Evolutionary conservation across 2,113 vertebrate species (phyloP).

Genomic region (Nothobranchius furzeri): DNA sequence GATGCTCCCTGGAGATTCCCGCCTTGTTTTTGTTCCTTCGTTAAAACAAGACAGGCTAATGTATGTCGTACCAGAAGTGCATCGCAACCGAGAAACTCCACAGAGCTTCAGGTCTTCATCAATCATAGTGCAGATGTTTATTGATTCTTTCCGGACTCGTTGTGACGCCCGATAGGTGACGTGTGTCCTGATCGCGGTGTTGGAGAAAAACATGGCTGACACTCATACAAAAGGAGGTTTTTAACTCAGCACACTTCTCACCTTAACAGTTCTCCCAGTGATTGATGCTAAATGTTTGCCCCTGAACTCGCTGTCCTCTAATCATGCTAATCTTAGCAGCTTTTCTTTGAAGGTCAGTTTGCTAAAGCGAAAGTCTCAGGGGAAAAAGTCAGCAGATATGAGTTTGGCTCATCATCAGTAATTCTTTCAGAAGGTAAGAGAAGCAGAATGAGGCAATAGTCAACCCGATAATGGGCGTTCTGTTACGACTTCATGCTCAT

Average conservation of each 20-base stretch:
- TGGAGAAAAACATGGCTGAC: constrained; percentile 2
- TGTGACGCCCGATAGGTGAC: constrained; percentile 31
- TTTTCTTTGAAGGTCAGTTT: constrained; percentile 47
- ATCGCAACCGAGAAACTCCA: constrained; percentile 28
- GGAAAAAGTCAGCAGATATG: constrained; percentile 11
- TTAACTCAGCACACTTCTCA: background rate
- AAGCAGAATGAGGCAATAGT: constrained; percentile 25
- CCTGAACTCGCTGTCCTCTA: constrained; percentile 15
- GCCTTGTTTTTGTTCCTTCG: constrained; percentile 44
- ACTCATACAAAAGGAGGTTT: background rate
- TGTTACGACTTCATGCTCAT: constrained; percentile 12
- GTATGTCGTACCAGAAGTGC: constrained; percentile 48
- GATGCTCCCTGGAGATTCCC: constrained; percentile 39
- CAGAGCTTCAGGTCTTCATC: constrained; percentile 52
- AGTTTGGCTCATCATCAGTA: constrained; percentile 29
- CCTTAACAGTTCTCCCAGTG: background rate
- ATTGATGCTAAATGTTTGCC: constrained; percentile 2
- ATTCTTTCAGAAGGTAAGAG: constrained; percentile 9
- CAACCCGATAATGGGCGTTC: constrained; percentile 17
- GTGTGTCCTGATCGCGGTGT: background rate
- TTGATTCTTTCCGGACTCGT: constrained; percentile 57
- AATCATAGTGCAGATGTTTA: constrained; percentile 57
- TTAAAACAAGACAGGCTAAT: constrained; percentile 60
- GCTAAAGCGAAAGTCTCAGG: constrained; percentile 31
- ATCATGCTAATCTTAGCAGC: constrained; percentile 29